Evolutionary conservation across 2,797 vertebrate species (phyloP).

Genomic region (Syndactyla subalaris): DNA sequence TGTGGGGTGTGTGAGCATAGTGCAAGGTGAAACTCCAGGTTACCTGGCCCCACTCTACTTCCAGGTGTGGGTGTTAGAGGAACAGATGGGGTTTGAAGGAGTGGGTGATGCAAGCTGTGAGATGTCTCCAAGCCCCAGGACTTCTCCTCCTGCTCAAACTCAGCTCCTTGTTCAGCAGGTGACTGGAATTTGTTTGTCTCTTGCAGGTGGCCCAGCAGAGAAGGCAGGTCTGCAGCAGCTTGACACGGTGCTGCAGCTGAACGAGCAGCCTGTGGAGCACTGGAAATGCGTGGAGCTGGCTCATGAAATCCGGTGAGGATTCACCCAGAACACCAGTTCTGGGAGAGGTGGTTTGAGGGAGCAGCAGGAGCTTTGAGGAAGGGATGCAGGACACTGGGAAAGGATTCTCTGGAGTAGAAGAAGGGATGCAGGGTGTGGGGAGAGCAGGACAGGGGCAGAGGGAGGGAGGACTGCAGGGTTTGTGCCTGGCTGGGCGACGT

Average conservation of each 20-base stretch:
- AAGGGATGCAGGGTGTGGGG: neutral
- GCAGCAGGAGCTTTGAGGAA: neutral
- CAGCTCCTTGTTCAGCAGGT: neutral
- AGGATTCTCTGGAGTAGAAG: neutral
- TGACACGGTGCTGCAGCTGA: slow-evolving; percentile 91
- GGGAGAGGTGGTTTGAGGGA: neutral
- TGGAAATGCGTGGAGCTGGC: slow-evolving; percentile 96
- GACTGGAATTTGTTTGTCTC: neutral
- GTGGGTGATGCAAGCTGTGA: neutral
- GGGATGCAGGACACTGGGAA: neutral
- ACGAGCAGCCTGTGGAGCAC: slow-evolving; percentile 91
- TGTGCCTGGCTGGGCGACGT: rapidly evolving
- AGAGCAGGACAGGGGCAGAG: neutral
- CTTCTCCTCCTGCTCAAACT: neutral
- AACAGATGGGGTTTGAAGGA: neutral
- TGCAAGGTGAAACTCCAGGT: neutral
- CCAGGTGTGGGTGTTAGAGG: neutral
- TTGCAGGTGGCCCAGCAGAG: slow-evolving; percentile 90
- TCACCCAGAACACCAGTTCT: neutral
- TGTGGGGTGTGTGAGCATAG: neutral
- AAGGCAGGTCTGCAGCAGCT: slow-evolving; percentile 90
- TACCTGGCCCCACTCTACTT: neutral
- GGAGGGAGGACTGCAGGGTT: neutral
- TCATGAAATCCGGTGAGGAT: slow-evolving; percentile 89
- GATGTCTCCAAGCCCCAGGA: neutral